Percentiles rank a stretch among this genome's conserved stretches.
phyloP scores from a whole-genome alignment of 2,797 vertebrate genomes.

The Zenarchopterus dispar region DNA sequence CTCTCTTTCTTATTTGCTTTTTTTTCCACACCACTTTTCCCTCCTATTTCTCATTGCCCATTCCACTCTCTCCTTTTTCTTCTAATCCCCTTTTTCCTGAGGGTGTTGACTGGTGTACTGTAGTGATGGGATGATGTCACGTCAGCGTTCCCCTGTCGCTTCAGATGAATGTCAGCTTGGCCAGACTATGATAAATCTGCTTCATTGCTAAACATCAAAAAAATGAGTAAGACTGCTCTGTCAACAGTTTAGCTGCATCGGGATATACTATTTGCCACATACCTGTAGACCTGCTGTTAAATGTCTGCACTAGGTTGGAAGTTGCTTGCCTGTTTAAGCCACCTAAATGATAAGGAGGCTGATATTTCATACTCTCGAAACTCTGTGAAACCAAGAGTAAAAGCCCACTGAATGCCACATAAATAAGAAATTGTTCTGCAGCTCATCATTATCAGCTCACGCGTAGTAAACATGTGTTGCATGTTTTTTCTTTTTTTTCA shows the following conservation, averaged over 20 bases:
- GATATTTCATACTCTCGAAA: too few species aligned
- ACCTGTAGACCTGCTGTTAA: slow-evolving; percentile 13
- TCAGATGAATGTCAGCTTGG: slow-evolving; percentile 62
- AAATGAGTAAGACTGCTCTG: slow-evolving; percentile 38
- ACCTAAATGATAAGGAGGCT: too few species aligned
- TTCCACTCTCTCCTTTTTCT: slow-evolving; percentile 33
- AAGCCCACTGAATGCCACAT: too few species aligned
- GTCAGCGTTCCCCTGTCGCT: slow-evolving; percentile 54
- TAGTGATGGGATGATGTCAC: slow-evolving; percentile 63
- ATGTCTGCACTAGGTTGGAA: too few species aligned
- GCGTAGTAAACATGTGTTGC: too few species aligned
- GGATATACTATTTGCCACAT: slow-evolving; percentile 5
- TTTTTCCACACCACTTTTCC: slow-evolving; percentile 6
- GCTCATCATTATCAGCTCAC: too few species aligned
- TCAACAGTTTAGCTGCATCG: slow-evolving; percentile 31
- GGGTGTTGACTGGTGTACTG: slow-evolving; percentile 56
- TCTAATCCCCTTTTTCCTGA: slow-evolving; percentile 49
- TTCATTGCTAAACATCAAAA: slow-evolving; percentile 46
- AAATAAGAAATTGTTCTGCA: too few species aligned
- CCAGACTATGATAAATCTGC: slow-evolving; percentile 54
- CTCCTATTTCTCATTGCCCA: slow-evolving; percentile 21
- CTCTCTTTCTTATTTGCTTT: slow-evolving; percentile 18
- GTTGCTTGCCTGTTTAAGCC: too few species aligned
- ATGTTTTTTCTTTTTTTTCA: too few species aligned
- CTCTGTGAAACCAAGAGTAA: too few species aligned